Evolutionary conservation across 2,888 invertebrate species (phyloP), one percentile per base, ranked within the genome.

Genomic region (Ptychoptera contaminata): DNA sequence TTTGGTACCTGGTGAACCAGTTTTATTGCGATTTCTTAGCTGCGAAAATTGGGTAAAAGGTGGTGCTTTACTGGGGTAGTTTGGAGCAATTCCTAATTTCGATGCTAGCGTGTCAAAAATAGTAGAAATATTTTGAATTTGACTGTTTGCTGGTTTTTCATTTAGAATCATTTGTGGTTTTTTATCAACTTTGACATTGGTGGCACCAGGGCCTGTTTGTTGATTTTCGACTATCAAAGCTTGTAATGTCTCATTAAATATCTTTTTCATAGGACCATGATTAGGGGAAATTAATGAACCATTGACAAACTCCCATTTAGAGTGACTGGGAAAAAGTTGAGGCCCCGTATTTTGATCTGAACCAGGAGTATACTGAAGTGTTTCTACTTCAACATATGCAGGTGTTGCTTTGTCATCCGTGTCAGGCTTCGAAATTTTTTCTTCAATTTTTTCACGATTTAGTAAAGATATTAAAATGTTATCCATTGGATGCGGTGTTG

Each of bases 91-190:
- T 47, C 63, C 69, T 49, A 72, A 53, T 51, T 68, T 72, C 40
- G 74, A 72, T 4, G 76, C 70, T 48, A 77, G 68, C 42, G 71
- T 74, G 52, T 76, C 76, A 48, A 79, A 77, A 39, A 79, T 73
- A 32, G 76, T 67, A 1, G 79, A 77, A 46, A 79, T 69, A 56
- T 79, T 78, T 54, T 70, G 70, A 50, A 76, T 63, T 52, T 68
- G 59, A 47, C 70, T 66, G 56, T 62, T 60, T 45, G 63, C 65
- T 14, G 61, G 59, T 12, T 58, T 54, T 0, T 60, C 56, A 11
- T 61, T 60, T 16, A 59, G 54, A 5, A 63, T 41, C 35, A 58
- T 59, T 35, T 61, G 60, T 0, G 50, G 44, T 40, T 56, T 61
- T 32, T 60, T 61, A 16, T 60, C 51, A 16, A 15, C 35, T 9